Conservation (phyloP, 1,140 invertebrate species). For the Diabrotica undecimpunctata region DNA sequence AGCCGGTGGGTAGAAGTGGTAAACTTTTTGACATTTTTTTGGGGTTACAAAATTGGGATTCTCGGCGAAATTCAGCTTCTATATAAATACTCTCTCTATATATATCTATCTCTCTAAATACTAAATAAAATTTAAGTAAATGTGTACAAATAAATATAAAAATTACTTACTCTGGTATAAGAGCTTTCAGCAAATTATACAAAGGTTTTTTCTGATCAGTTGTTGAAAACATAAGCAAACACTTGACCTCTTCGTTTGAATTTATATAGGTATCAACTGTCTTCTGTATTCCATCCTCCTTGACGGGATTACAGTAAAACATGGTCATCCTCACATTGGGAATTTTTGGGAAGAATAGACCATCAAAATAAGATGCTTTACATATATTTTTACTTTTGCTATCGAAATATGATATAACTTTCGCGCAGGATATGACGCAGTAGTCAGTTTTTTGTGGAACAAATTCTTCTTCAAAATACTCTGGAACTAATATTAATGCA, state of each 20-base stretch:
- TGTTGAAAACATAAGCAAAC: slow-evolving; percentile 31
- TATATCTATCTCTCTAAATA: no score
- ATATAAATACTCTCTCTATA: no score
- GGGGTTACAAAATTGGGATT: no score
- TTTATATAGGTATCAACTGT: slow-evolving; percentile 21
- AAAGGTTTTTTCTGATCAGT: slow-evolving; percentile 22
- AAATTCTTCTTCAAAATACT: slow-evolving; percentile 33
- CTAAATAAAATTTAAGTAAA: no score
- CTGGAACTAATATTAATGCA: slow-evolving; percentile 27
- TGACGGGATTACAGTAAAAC: slow-evolving; percentile 30
- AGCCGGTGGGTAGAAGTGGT: no score
- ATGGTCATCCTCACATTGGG: slow-evolving; percentile 29
- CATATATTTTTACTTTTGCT: slow-evolving; percentile 21
- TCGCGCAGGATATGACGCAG: slow-evolving; percentile 32
- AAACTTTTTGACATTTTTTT: no score
- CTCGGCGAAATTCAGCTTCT: no score
- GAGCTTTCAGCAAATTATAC: slow-evolving; percentile 27
- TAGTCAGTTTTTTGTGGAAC: slow-evolving; percentile 30
- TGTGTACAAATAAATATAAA: background rate
- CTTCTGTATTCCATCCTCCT: slow-evolving; percentile 12
- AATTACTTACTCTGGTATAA: slow-evolving; percentile 32
- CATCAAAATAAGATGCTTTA: slow-evolving; percentile 33
- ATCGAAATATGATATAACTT: slow-evolving; percentile 32
- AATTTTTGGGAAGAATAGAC: slow-evolving; percentile 33
- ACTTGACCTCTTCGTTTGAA: slow-evolving; percentile 29